These are phyloP conservation scores for Coryphaenoides rupestris DNA, from an alignment of 2,113 vertebrate species.

Conservation along the genomic window DNA sequence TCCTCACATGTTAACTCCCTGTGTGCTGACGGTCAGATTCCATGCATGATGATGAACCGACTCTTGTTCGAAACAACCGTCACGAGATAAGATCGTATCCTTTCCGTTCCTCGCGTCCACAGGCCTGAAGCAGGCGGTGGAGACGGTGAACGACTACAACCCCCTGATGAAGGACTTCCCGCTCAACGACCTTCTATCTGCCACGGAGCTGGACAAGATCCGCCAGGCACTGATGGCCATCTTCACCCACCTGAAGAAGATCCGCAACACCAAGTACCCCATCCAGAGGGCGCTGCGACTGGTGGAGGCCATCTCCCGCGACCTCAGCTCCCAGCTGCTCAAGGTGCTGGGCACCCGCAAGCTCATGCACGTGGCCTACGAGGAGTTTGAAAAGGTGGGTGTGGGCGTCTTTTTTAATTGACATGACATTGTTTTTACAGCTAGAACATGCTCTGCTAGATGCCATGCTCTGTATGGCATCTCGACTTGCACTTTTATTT, in stretches of 20 bases:
- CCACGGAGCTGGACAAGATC: slow-evolving; percentile 96
- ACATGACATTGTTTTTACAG: too few species aligned
- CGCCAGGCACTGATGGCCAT: slow-evolving; percentile 95
- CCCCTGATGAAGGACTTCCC: slow-evolving; percentile 99
- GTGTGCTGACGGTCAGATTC: too few species aligned
- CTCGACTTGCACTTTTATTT: too few species aligned
- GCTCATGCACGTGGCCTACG: slow-evolving; percentile 97
- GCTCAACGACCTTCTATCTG: slow-evolving; percentile 93
- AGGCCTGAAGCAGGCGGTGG: slow-evolving; percentile 97
- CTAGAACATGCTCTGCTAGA: too few species aligned
- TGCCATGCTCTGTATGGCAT: too few species aligned
- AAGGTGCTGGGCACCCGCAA: slow-evolving; percentile 97
- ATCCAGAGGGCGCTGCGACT: slow-evolving; percentile 93
- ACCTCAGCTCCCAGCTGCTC: slow-evolving; percentile 92
- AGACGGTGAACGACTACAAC: slow-evolving; percentile 98
- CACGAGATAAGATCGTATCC: too few species aligned
- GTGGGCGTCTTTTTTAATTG: neutral
- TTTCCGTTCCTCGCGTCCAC: too few species aligned
- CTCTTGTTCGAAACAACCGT: too few species aligned
- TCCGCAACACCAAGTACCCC: slow-evolving; percentile 97
- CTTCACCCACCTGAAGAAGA: slow-evolving; percentile 96
- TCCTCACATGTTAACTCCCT: too few species aligned
- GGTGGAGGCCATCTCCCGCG: slow-evolving; percentile 96
- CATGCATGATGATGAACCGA: too few species aligned
- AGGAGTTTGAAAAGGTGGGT: slow-evolving; percentile 95